Evolutionary conservation across 2,888 invertebrate species (phyloP).

Genomic region (Acronicta leporina): DNA sequence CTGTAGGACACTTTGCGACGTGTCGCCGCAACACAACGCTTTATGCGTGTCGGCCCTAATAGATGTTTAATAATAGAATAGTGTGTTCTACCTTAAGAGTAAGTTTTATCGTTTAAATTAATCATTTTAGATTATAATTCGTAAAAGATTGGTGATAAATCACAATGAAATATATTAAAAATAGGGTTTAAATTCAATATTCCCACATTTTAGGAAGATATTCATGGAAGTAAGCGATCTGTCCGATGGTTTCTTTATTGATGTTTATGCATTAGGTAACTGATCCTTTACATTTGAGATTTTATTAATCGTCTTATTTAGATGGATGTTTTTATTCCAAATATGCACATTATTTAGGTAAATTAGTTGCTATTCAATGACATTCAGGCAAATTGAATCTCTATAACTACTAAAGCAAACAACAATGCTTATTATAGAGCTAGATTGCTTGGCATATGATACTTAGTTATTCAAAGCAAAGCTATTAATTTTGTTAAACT

Average conservation of each 20-base stretch:
- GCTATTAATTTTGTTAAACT: slow-evolving; percentile 71
- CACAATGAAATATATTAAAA: not conserved
- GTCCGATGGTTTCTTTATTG: not conserved
- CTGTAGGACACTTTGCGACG: too few species aligned
- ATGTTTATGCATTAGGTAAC: not conserved
- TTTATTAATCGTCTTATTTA: slow-evolving; percentile 18
- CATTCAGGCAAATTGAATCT: slow-evolving; percentile 57
- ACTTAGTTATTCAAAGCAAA: slow-evolving; percentile 74
- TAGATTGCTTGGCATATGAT: slow-evolving; percentile 71
- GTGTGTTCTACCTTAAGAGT: not conserved
- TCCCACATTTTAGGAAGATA: not conserved
- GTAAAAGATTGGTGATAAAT: too few species aligned
- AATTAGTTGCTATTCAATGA: slow-evolving; percentile 33
- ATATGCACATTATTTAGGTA: slow-evolving; percentile 10
- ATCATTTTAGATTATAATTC: not conserved
- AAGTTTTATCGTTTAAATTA: not conserved
- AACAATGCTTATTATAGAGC: slow-evolving; percentile 64
- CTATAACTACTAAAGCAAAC: slow-evolving; percentile 78
- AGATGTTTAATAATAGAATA: too few species aligned
- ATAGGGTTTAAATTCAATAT: not conserved
- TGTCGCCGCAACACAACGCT: too few species aligned
- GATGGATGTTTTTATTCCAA: slow-evolving; percentile 20
- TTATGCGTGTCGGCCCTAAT: too few species aligned
- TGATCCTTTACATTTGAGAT: not conserved
- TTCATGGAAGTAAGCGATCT: not conserved